phyloP scores from a whole-genome alignment of 2,888 invertebrate genomes.

The Pecten maximus region DNA sequence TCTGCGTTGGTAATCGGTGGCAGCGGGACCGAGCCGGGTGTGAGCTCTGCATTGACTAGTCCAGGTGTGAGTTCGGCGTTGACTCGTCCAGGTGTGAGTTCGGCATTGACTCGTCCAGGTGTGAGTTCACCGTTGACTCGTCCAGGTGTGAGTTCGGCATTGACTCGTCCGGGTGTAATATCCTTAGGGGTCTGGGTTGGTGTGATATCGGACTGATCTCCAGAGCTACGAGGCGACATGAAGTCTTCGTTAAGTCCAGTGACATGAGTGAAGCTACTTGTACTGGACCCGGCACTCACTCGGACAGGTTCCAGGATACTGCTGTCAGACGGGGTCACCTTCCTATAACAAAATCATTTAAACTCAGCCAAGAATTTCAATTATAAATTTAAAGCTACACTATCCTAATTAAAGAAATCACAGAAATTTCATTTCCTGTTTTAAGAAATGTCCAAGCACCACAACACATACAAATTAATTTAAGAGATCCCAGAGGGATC shows the following conservation, averaged over 20 bases:
- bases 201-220: constrained; percentile 62
- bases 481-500: no score
- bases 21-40: constrained; percentile 75
- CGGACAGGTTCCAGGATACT: constrained; percentile 58
- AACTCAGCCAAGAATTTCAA: no score
- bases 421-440: no score
- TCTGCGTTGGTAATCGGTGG: constrained; percentile 71
- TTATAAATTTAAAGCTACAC: no score
- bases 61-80: constrained; percentile 46
- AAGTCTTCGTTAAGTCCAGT: constrained; percentile 72
- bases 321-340: constrained; percentile 49
- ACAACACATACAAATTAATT: no score
- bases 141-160: no score
- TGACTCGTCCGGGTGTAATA: constrained; percentile 55
- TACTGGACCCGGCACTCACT: constrained; percentile 70
- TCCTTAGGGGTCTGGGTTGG: constrained; percentile 68
- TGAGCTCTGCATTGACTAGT: constrained; percentile 58
- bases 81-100: no score
- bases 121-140: constrained; percentile 48
- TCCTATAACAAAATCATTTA: background rate
- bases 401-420: no score
- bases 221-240: constrained; percentile 70
- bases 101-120: constrained; percentile 44
- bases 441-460: no score
- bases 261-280: constrained; percentile 79